These are phyloP conservation scores for Dyspetes luteomarginatus DNA, from an alignment of 2,888 invertebrate species.

Conservation along the genomic window DNA sequence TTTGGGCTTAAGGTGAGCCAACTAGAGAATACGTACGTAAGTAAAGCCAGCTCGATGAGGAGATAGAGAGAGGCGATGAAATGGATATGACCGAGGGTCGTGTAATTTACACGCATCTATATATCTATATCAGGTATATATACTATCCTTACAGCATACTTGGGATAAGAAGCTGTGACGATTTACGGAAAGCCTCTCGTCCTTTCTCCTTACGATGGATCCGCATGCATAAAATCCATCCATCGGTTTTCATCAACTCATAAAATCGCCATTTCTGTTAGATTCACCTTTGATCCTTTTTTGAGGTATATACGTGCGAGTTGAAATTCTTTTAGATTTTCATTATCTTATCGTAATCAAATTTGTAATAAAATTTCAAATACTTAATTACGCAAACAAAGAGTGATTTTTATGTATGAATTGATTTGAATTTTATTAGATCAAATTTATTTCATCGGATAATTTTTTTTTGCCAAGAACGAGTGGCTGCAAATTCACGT, in stretches of 20 bases:
- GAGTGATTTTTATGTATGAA: too few relatives aligned
- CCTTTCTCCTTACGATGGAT: conserved; percentile 29
- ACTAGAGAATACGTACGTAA: conserved; percentile 5
- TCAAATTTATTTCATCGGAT: too few relatives aligned
- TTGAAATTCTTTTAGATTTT: too few relatives aligned
- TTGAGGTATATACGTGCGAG: too few relatives aligned
- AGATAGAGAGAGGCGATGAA: not conserved
- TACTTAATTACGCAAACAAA: too few relatives aligned
- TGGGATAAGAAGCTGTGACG: conserved; percentile 43
- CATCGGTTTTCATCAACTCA: conserved; percentile 25
- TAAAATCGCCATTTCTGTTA: conserved; percentile 32
- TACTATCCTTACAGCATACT: conserved; percentile 30
- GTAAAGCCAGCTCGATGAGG: not conserved
- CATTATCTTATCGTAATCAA: too few relatives aligned
- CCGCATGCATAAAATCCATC: conserved; percentile 30
- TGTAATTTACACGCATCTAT: conserved; percentile 4
- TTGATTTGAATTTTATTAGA: too few relatives aligned
- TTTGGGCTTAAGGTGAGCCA: conserved; percentile 15
- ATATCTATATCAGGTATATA: not conserved
- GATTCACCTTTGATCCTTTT: conserved; percentile 3
- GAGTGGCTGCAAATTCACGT: too few relatives aligned
- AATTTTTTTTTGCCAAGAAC: too few relatives aligned
- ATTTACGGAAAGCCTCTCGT: conserved; percentile 50
- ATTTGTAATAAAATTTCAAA: too few relatives aligned
- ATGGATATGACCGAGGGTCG: conserved; percentile 23